A percentile compares a stretch with the other conserved stretches of the same genome.
phyloP scores from a whole-genome alignment of 2,888 invertebrate species.

The Entomobrya proxima region DNA sequence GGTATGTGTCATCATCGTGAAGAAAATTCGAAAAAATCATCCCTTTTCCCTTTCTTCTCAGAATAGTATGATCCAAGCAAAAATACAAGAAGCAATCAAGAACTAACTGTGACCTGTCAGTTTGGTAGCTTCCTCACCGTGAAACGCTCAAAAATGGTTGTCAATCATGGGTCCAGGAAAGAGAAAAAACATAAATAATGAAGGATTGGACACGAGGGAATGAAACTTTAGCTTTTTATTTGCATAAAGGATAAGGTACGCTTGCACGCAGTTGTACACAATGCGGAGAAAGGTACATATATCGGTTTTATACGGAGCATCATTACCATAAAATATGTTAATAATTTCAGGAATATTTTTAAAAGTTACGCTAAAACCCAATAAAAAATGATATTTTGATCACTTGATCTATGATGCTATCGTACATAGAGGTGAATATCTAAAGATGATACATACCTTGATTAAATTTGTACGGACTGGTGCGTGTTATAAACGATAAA shows the following conservation, averaged over 20 bases:
- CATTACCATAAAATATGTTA: slow-evolving; percentile 66
- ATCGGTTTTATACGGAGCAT: not conserved
- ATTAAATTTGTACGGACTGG: not conserved
- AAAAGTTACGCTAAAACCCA: not conserved
- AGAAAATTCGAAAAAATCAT: slow-evolving; percentile 24
- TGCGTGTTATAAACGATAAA: not conserved
- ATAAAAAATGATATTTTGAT: slow-evolving; percentile 45
- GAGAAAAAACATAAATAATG: slow-evolving; percentile 27
- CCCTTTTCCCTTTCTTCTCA: not conserved
- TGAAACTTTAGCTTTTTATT: not conserved
- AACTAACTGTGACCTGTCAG: slow-evolving; percentile 66
- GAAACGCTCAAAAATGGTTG: slow-evolving; percentile 64
- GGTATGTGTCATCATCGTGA: not conserved
- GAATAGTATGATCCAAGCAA: slow-evolving; percentile 6
- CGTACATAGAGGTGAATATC: not conserved
- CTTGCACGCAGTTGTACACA: not conserved
- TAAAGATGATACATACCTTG: not conserved
- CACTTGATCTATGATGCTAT: slow-evolving; percentile 50
- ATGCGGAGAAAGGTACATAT: not conserved
- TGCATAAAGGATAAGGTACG: slow-evolving; percentile 23
- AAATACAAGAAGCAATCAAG: slow-evolving; percentile 67
- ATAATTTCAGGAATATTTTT: slow-evolving; percentile 63
- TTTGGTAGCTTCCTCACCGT: slow-evolving; percentile 65
- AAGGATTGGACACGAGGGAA: slow-evolving; percentile 51
- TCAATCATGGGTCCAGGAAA: slow-evolving; percentile 48